Percentiles rank a stretch among this genome's conserved stretches.
Evolutionary conservation across 2,797 vertebrate species (phyloP).

Genomic region (Gambelia wislizenii): DNA sequence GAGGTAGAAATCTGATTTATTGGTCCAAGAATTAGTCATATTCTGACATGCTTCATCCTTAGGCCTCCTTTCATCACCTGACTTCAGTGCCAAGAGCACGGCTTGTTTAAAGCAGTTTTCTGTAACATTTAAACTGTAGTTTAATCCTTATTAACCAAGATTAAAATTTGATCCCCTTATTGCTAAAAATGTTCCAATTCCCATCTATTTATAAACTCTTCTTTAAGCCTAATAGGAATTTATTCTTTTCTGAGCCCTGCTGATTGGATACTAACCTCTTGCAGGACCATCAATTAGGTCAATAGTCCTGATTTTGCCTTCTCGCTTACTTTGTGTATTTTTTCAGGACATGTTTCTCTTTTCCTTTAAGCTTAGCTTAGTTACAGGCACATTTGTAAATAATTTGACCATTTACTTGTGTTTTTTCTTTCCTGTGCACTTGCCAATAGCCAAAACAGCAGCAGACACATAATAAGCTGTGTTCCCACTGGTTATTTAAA

Average conservation of each 20-base stretch:
- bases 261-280: background rate
- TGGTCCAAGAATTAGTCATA: background rate
- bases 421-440: background rate
- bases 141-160: background rate
- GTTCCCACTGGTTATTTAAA: background rate
- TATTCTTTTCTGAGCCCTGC: too few species aligned
- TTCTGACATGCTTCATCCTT: too few species aligned
- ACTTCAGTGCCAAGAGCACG: background rate
- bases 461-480: background rate
- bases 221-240: too few species aligned
- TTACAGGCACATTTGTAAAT: slow-evolving; percentile 1
- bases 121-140: background rate
- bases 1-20: background rate
- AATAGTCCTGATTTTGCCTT: background rate
- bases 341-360: background rate
- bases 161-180: background rate
- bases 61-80: background rate
- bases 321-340: slow-evolving; percentile 5
- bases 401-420: background rate
- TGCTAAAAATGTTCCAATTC: too few species aligned
- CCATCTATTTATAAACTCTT: too few species aligned
- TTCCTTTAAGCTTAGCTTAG: background rate
- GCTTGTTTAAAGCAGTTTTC: background rate
- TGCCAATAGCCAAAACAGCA: background rate
- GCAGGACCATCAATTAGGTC: background rate